phyloP scores from a whole-genome alignment of 1,140 invertebrate genomes.

The Drosophila nasuta region DNA sequence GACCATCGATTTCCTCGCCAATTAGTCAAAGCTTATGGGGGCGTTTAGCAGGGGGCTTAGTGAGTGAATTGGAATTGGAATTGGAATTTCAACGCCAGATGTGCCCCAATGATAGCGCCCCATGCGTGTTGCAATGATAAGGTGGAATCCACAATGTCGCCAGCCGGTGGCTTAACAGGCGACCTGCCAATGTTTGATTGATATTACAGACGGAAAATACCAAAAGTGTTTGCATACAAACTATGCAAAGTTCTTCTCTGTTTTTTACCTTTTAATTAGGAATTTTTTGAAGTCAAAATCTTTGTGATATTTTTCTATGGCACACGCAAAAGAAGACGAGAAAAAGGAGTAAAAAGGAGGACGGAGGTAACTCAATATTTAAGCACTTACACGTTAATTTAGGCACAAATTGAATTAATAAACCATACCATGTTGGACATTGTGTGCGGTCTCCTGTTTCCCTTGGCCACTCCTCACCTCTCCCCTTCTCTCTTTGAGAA shows the following conservation, averaged over 20 bases:
- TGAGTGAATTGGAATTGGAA: constrained; percentile 9
- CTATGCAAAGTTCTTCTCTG: too few relatives aligned
- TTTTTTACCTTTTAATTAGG: too few relatives aligned
- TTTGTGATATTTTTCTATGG: constrained; percentile 10
- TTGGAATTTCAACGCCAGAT: constrained; percentile 68
- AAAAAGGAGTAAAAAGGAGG: constrained; percentile 5
- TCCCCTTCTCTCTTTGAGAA: background rate
- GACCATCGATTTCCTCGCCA: constrained; percentile 67
- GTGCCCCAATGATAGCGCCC: constrained; percentile 54
- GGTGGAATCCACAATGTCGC: constrained; percentile 43
- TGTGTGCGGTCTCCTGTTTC: constrained; percentile 78
- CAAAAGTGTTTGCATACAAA: too few relatives aligned
- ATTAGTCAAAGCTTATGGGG: constrained; percentile 77
- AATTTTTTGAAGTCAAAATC: accelerated
- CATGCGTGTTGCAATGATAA: constrained; percentile 54
- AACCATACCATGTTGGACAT: constrained; percentile 84
- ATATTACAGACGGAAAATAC: constrained; percentile 33
- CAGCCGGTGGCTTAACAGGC: constrained; percentile 54
- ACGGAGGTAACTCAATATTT: constrained; percentile 79
- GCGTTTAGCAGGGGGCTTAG: constrained; percentile 58
- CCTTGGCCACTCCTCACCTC: background rate
- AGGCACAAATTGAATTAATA: constrained; percentile 85
- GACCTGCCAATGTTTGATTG: constrained; percentile 79
- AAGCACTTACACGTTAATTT: constrained; percentile 85
- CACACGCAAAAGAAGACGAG: constrained; percentile 53